Base-by-base conservation (phyloP, 2,888 invertebrate genomes). In the Athalia rosae region DNA sequence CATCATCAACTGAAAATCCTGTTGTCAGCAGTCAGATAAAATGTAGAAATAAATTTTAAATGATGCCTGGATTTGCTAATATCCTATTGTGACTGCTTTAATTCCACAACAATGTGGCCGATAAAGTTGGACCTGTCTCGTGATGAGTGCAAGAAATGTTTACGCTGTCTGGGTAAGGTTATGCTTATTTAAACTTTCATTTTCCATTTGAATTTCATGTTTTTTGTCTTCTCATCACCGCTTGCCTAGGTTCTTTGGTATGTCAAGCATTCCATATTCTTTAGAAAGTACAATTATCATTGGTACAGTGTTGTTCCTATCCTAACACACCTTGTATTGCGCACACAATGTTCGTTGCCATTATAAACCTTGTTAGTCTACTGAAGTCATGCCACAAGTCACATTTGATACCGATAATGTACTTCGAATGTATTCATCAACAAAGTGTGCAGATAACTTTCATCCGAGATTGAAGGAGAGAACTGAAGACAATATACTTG, bases 101-200 rank as follows among this genome's bases (percentile, higher is more conserved):
- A 48, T 15, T 62, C n/a, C 11, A 61, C 41, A 74, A 74, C 4
- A 81, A 92, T 92, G 92, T 93, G 93, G 95, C 95, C 96, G 82
- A 91, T 93, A 90, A 92, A 95, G 82, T 91, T 95, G 84, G 95
- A 97, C 91, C 94, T 97, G 94, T 95, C 95, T 85, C 94, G 94
- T 89, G 97, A 97, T 91, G 97, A 98, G 91, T 97, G 96, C 91
- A 94, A 95, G 90, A 94, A 96, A 88, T 94, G 95, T 91, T 93
- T 98, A 88, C 93, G 98, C 87, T 94, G 95, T 92, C 93, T 97
- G 88, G 96, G 96, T 96, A 93, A 90, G 89, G 87, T 87, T 88
- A 89, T 86, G 84, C 84, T 50, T 45, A 43, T 62, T 56, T 56
- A 59, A 76, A 71, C 9, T 58, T 50, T 63, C 47, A 43, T n/a